Evolutionary conservation across 1,140 invertebrate genomes (phyloP).

Genomic region (Anthonomus grandis): DNA sequence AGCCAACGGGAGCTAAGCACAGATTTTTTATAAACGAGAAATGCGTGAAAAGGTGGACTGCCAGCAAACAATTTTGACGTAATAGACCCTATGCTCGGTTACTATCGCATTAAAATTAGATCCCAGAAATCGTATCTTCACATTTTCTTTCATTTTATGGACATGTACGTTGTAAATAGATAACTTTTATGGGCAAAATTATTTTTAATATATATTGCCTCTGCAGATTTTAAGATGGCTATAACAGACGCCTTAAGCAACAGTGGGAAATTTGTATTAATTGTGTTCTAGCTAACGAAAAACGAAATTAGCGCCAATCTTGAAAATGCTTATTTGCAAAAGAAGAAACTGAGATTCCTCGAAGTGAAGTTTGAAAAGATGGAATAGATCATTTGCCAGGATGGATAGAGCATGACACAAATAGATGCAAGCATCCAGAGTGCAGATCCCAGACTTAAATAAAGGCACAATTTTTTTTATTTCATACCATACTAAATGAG

Average conservation of each 20-base stretch:
- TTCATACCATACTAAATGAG: neutral
- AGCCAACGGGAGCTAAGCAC: too few relatives aligned
- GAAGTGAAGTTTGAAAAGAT: neutral
- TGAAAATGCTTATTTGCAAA: neutral
- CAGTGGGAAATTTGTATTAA: neutral
- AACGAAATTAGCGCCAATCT: neutral
- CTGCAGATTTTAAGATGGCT: neutral
- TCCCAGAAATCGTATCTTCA: neutral
- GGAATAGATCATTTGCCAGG: neutral
- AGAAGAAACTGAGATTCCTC: neutral
- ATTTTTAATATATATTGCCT: neutral
- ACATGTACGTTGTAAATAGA: neutral
- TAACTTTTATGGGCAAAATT: neutral
- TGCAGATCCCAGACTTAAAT: neutral
- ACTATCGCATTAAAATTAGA: neutral
- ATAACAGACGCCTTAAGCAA: neutral
- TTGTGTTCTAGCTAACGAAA: neutral
- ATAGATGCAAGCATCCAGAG: neutral
- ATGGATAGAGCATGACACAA: neutral
- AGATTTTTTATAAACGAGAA: neutral
- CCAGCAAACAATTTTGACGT: neutral
- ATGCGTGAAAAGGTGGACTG: neutral
- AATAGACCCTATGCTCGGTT: too few relatives aligned
- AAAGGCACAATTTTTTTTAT: neutral
- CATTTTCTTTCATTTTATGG: too few relatives aligned